Evolutionary conservation across 2,113 vertebrate species (phyloP).

Genomic region (Nannospalax galili): DNA sequence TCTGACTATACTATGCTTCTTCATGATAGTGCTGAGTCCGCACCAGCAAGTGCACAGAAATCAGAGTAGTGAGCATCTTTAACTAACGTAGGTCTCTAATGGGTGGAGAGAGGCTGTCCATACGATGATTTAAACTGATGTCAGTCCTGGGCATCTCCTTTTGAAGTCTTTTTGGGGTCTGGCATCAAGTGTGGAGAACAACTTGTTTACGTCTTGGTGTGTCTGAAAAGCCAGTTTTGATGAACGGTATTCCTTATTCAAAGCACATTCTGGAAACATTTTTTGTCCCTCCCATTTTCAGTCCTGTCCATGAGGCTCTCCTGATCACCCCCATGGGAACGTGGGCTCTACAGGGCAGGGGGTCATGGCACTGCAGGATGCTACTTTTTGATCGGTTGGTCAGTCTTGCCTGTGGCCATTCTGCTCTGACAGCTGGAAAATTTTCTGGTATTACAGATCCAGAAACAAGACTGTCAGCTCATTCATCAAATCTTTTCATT

Average conservation of each 20-base stretch:
- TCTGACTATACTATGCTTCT: neutral
- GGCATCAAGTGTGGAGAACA: neutral
- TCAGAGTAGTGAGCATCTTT: neutral
- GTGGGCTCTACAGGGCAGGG: neutral
- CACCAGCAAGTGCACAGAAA: neutral
- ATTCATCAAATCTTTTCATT: constrained; percentile 53
- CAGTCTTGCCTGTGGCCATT: constrained; percentile 1
- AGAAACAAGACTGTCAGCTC: neutral
- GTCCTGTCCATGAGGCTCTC: constrained; percentile 46
- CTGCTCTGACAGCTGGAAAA: neutral
- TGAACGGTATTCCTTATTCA: constrained; percentile 63
- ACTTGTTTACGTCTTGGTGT: constrained; percentile 61
- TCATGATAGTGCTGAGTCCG: neutral
- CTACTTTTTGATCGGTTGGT: constrained; percentile 6
- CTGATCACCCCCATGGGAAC: constrained; percentile 21
- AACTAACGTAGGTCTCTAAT: constrained; percentile 30
- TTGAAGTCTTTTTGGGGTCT: constrained; percentile 14
- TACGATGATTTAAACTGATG: constrained; percentile 20
- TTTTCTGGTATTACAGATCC: constrained; percentile 34
- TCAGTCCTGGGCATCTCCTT: neutral
- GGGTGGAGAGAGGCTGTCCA: neutral
- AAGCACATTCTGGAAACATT: constrained; percentile 5
- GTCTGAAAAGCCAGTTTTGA: constrained; percentile 58
- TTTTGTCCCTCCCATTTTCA: constrained; percentile 20
- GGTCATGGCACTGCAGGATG: neutral